Conservation (phyloP, 92 coral and sea anemone genomes). For the Siderastrea radians region DNA sequence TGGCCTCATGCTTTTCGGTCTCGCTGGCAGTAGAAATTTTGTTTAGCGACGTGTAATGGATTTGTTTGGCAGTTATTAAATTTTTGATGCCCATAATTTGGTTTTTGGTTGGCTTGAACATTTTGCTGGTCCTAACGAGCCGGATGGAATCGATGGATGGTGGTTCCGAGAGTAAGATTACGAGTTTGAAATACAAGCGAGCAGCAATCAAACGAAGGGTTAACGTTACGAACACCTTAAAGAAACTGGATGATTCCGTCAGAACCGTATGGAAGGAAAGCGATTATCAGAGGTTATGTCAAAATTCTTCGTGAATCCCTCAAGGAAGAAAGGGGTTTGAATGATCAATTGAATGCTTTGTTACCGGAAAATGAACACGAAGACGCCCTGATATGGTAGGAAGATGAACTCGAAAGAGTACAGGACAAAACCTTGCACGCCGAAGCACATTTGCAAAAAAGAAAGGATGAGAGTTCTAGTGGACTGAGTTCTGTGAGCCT, state of each 20-base stretch:
- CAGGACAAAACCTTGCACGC: constrained; percentile 39
- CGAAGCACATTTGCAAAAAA: constrained; percentile 26
- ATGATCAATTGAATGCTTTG: constrained; percentile 18
- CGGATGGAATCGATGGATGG: constrained; percentile 3
- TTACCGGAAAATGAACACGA: constrained; percentile 52
- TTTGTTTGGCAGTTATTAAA: too few species aligned
- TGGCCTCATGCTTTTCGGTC: too few species aligned
- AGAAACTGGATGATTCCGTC: constrained; percentile 14
- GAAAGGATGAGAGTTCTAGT: constrained; percentile 14
- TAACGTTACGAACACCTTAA: constrained; percentile 25
- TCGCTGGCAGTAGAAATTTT: too few species aligned
- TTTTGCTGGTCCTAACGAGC: constrained; percentile 34
- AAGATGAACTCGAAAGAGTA: constrained; percentile 43
- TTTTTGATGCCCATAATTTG: too few species aligned
- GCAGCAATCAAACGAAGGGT: constrained; percentile 18
- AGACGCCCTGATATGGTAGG: constrained; percentile 31
- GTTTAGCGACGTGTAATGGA: too few species aligned
- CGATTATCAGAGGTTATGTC: constrained; percentile 44
- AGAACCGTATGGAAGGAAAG: constrained; percentile 33
- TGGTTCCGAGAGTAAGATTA: constrained; percentile 1
- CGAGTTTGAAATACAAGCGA: neutral
- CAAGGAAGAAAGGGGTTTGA: constrained; percentile 37
- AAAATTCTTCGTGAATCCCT: constrained; percentile 31
- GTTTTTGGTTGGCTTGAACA: constrained; percentile 1
- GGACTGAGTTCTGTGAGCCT: constrained; percentile 1